These are phyloP conservation scores for Gastrophryne carolinensis DNA, from an alignment of 2,797 vertebrate species.

Conservation along the genomic window DNA sequence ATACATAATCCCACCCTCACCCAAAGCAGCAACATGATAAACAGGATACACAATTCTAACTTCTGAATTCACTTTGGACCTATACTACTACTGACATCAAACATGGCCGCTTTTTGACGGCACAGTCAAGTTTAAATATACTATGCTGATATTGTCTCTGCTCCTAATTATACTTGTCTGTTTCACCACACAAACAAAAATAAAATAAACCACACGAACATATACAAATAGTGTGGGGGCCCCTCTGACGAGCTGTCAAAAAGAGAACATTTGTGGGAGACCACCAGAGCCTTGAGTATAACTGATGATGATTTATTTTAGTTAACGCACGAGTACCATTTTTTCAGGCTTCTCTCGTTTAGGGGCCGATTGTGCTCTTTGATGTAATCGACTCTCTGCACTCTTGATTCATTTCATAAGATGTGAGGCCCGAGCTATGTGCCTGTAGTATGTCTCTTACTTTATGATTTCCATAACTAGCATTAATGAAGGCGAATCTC, in stretches of 20 bases:
- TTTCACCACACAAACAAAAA: background rate
- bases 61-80: background rate
- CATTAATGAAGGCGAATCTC: too few relatives aligned
- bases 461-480: too few relatives aligned
- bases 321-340: background rate
- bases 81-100: background rate
- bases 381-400: background rate
- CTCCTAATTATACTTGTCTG: background rate
- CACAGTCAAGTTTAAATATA: background rate
- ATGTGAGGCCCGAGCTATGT: background rate
- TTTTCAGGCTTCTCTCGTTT: background rate
- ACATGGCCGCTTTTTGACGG: background rate
- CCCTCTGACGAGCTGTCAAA: background rate
- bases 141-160: background rate
- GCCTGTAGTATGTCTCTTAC: background rate
- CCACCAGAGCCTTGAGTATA: background rate
- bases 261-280: background rate
- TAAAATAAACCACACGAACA: background rate
- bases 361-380: background rate
- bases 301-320: background rate
- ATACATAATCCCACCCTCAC: background rate
- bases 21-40: background rate
- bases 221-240: background rate
- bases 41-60: background rate
- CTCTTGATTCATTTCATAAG: background rate